Evolutionary conservation across 2,888 invertebrate genomes (phyloP), one percentile per base, ranked within the genome.

Genomic region (Catocala fraxini): DNA sequence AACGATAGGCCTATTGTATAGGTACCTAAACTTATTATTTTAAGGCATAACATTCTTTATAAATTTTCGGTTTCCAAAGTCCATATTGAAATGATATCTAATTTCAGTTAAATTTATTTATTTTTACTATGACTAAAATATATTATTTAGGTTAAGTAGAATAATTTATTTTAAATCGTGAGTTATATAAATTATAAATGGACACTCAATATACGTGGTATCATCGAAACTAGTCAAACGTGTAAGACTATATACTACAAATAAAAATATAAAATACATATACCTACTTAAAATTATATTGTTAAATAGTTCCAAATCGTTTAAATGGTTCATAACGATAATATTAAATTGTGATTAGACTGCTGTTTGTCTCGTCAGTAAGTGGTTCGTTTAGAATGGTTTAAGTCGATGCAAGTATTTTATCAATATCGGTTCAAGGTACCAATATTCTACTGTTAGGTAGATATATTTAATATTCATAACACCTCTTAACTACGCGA

Each of bases 1-100:
- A 84, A 87, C 84, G 74, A 77, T 85, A 88, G 89, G 89, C 89
- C 89, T 89, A 89, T 89, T 77, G 75, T 80, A 84, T 85, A 85
- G 83, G 84, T 82, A 87, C 77, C 74, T 80, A 81, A 83, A 77
- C 71, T 76, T 79, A 80, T 84, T 81, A 75, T 81, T 83, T 85
- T 78, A 73, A 82, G 80, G 75, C 83, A 85, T 84, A 80, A 81
- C 83, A 82, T 79, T 75, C 70, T 74, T 70, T 67, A 55, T 59
- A 62, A 46, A 52, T 70, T 64, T 60, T 65, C 56, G 56, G 57
- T 71, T 65, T 65, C 68, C 60, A 73, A 63, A 67, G 63, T 72
- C 65, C 67, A 68, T 70, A 68, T 49, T 70, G 47, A 51, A 33
- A 33, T 58, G 25, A 45, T 49, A 54, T 56, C 35, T 56, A 56